phyloP scores from a whole-genome alignment of 2,888 invertebrate genomes.

The Microctonus aethiopoides region DNA sequence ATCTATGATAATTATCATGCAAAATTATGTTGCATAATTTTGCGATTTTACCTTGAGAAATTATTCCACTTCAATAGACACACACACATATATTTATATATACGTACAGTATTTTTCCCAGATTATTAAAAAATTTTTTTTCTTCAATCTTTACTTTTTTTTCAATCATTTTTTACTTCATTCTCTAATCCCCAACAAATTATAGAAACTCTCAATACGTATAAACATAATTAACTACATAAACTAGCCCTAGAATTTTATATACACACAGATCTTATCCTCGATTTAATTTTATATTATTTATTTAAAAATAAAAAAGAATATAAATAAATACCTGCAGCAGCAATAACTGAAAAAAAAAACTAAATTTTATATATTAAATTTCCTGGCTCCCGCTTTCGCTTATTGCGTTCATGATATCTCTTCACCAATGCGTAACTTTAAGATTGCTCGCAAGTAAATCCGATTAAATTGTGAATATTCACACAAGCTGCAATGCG shows the following conservation, averaged over 20 bases:
- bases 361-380: background rate
- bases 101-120: background rate
- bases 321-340: background rate
- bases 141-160: too few species aligned
- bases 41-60: background rate
- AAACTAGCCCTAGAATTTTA: background rate
- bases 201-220: background rate
- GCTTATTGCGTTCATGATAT: background rate
- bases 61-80: background rate
- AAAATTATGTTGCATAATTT: background rate
- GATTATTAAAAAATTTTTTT: too few species aligned
- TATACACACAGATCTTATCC: background rate
- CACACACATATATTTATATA: background rate
- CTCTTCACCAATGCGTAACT: constrained; percentile 6
- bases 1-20: background rate
- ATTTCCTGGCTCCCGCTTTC: background rate
- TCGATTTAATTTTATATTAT: background rate
- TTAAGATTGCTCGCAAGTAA: constrained; percentile 35
- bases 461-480: constrained; percentile 44
- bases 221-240: background rate
- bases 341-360: background rate
- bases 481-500: background rate
- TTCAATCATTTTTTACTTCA: too few species aligned
- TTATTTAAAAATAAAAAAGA: background rate
- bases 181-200: background rate